These are phyloP conservation scores for Alitta virens DNA, from an alignment of 2,888 invertebrate species.

Conservation along the genomic window DNA sequence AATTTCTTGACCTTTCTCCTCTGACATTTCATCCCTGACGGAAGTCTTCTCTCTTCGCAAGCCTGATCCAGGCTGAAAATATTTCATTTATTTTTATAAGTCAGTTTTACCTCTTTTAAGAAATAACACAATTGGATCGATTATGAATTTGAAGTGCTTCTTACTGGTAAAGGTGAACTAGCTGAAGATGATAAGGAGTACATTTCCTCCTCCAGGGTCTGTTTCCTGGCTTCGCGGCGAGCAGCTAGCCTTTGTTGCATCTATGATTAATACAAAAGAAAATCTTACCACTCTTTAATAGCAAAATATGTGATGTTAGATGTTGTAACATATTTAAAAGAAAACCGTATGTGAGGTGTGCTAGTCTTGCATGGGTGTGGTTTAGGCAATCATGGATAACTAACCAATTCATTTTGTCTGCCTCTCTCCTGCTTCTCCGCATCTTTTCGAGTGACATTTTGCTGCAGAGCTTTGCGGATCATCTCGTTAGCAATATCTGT, in stretches of 20 bases:
- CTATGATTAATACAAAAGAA: conserved; percentile 20
- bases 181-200: too few relatives aligned
- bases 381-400: not conserved
- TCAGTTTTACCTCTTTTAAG: too few relatives aligned
- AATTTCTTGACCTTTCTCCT: conserved; percentile 44
- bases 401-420: conserved; percentile 32
- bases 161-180: too few relatives aligned
- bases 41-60: conserved; percentile 44
- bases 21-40: conserved; percentile 39
- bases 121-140: too few relatives aligned
- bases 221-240: conserved; percentile 31
- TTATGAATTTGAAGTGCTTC: too few relatives aligned
- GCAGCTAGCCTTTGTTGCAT: conserved; percentile 35
- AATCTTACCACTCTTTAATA: not conserved
- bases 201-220: conserved; percentile 24
- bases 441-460: conserved; percentile 26
- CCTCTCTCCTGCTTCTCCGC: conserved; percentile 26
- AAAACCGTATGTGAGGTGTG: too few relatives aligned
- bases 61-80: not conserved
- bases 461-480: conserved; percentile 30
- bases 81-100: too few relatives aligned
- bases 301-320: too few relatives aligned
- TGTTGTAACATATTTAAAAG: too few relatives aligned
- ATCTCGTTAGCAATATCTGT: conserved; percentile 29
- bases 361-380: too few relatives aligned